phyloP scores from a whole-genome alignment of 92 coral and sea anemone species.

The Epizoanthus scotinus region DNA sequence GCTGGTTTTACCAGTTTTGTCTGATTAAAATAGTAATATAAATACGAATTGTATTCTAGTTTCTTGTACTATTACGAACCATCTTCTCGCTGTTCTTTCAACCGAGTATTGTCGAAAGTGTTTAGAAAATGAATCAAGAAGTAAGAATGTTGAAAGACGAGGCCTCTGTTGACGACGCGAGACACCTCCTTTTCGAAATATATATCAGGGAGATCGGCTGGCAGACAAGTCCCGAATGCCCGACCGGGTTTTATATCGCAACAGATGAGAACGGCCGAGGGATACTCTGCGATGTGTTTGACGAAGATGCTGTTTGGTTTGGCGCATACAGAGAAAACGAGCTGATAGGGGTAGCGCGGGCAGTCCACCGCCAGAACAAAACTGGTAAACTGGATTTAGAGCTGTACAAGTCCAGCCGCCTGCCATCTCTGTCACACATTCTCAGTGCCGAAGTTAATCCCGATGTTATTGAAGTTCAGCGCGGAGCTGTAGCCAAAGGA shows the following conservation, averaged over 20 bases:
- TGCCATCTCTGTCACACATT: slow-evolving; percentile 48
- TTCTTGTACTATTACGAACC: not conserved
- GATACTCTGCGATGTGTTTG: slow-evolving; percentile 60
- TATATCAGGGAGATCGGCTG: slow-evolving; percentile 56
- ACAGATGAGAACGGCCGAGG: slow-evolving; percentile 45
- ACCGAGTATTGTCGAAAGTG: not conserved
- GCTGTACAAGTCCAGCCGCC: slow-evolving; percentile 47
- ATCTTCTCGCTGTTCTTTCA: not conserved
- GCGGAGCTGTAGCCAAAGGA: slow-evolving; percentile 57
- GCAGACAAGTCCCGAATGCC: slow-evolving; percentile 51
- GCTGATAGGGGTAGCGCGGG: slow-evolving; percentile 57
- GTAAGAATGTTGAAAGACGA: slow-evolving; percentile 46
- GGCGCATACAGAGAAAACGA: slow-evolving; percentile 50
- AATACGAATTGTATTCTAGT: not conserved
- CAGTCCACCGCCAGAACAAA: slow-evolving; percentile 53
- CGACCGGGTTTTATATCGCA: slow-evolving; percentile 54
- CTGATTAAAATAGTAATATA: not conserved
- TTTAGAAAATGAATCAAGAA: slow-evolving; percentile 44
- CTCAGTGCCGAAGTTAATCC: slow-evolving; percentile 33
- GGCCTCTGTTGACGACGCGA: slow-evolving; percentile 51
- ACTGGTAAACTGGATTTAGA: slow-evolving; percentile 64
- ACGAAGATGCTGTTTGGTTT: slow-evolving; percentile 56
- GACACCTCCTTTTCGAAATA: slow-evolving; percentile 53
- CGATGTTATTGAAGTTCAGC: slow-evolving; percentile 52
- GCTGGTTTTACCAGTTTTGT: slow-evolving; percentile 41